Evolutionary conservation across 2,113 vertebrate species (phyloP), one percentile per base, ranked within the genome.

Genomic region (Eulemur macaco): DNA sequence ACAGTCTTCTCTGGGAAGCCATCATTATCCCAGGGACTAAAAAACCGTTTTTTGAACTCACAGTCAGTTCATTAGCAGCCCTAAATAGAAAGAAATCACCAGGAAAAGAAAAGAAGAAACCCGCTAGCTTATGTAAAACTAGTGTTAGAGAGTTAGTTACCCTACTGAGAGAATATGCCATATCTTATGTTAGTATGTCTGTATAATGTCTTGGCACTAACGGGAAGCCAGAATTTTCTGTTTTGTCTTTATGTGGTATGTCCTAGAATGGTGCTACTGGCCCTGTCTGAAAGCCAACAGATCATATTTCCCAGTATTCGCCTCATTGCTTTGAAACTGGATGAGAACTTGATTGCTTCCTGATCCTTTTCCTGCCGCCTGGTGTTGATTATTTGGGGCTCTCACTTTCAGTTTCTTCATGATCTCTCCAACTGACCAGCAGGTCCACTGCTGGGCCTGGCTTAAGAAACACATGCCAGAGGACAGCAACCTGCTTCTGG

Each of bases 401-500:
- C 96, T 96, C 92, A 52, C 96, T 20, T 98, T 98, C 60, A 99
- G 99, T 95, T 99, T 99, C 98, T 99, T 99, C 98, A 99, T 99
- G 98, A 99, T 99, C 96, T 99, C 99, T 23, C 99, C 99, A 3
- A 99, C 99, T 0, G 99, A 99, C 98, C 99, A 99, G 85, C 99
- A 99, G 98, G 99, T 99, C 81, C 99, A 99, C 96, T 99, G 99
- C 98, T 99, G 99, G 99, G 98, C 99, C 77, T 99, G 99, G 99
- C 99, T 99, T 60, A 99, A 99, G 98, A 99, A 99, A 64, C 99
- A 98, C 97, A 99, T 99, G 99, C 99, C 99, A 0, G 97, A 90
- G 9, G 99, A 99, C 94, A 99, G 98, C 94, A 98, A 98, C 94
- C 98, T 99, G 96, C 97, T 99, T 80, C 88, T 99, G 89, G 99